Evolutionary conservation across 1,140 invertebrate species (phyloP).

Genomic region (Cepaea nemoralis): DNA sequence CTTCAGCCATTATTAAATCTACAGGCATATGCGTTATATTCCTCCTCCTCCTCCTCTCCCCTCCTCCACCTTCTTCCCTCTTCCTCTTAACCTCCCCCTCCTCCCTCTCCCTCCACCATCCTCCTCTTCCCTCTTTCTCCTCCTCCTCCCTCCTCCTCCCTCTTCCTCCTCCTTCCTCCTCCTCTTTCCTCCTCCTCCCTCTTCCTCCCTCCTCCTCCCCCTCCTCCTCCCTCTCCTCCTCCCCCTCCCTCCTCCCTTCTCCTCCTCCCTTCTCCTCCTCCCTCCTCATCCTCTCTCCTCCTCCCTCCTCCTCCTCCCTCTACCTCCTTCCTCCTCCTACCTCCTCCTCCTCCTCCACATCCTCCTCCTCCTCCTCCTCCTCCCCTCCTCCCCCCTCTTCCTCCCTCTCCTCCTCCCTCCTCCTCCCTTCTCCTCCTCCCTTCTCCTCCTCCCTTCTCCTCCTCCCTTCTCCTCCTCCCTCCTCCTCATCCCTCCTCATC

Average conservation of each 20-base stretch:
- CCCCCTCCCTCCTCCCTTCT: neutral
- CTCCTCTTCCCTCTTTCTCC: neutral
- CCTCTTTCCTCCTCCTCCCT: neutral
- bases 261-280: slow-evolving; percentile 24
- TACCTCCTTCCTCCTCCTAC: slow-evolving; percentile 17
- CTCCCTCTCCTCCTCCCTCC: slow-evolving; percentile 29
- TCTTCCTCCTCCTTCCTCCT: neutral
- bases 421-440: slow-evolving; percentile 18
- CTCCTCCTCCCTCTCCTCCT: too few relatives aligned
- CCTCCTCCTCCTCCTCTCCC: too few relatives aligned
- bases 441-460: neutral
- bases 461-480: neutral
- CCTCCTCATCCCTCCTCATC: too few relatives aligned
- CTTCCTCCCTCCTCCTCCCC: neutral
- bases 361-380: slow-evolving; percentile 4
- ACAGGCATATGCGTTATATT: too few relatives aligned
- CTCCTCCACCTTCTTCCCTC: too few relatives aligned
- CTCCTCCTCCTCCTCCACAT: slow-evolving; percentile 8
- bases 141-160: neutral
- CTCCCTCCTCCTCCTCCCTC: neutral
- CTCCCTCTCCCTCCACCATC: neutral
- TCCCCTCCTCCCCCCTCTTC: slow-evolving; percentile 17
- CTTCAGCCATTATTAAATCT: too few relatives aligned
- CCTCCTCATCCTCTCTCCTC: slow-evolving; percentile 9
- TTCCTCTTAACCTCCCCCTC: neutral